A percentile compares a stretch with the other conserved stretches of the same genome.
Conservation (phyloP, 2,113 vertebrate species). For the Thryonomys swinderianus region DNA sequence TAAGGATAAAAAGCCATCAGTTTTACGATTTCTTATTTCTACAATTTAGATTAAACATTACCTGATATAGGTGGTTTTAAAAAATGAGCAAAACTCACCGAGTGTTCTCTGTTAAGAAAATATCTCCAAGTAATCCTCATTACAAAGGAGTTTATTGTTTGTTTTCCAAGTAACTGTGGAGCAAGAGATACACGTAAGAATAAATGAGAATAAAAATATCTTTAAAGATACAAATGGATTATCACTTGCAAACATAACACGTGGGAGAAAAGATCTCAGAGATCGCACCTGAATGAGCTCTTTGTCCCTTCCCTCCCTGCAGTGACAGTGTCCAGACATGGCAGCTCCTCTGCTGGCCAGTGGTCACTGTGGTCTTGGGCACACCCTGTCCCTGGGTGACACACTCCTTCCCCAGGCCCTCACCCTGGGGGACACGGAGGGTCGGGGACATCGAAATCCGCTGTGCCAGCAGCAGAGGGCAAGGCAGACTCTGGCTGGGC, state of each 20-base stretch:
- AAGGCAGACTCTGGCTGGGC: background rate
- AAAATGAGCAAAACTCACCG: background rate
- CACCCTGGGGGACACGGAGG: background rate
- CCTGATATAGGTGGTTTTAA: background rate
- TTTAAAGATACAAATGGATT: background rate
- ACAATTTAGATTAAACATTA: slow-evolving; percentile 53
- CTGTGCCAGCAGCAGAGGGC: background rate
- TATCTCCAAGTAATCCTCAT: background rate
- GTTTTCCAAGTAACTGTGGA: background rate
- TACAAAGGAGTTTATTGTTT: background rate
- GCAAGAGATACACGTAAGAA: background rate
- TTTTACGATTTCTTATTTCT: slow-evolving; percentile 22
- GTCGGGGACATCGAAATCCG: background rate
- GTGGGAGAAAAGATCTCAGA: background rate
- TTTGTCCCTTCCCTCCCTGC: background rate
- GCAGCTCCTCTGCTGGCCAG: no score
- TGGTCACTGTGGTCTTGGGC: background rate
- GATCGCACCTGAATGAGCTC: background rate
- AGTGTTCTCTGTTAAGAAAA: slow-evolving; percentile 19
- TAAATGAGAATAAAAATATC: background rate
- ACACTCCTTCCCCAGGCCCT: background rate
- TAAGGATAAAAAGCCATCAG: background rate
- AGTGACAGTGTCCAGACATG: background rate
- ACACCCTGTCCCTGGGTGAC: background rate
- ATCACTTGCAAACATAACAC: background rate